A percentile compares a stretch with the other conserved stretches of the same genome.
Conservation (phyloP, 2,113 vertebrate genomes). For the Carettochelys insculpta region DNA sequence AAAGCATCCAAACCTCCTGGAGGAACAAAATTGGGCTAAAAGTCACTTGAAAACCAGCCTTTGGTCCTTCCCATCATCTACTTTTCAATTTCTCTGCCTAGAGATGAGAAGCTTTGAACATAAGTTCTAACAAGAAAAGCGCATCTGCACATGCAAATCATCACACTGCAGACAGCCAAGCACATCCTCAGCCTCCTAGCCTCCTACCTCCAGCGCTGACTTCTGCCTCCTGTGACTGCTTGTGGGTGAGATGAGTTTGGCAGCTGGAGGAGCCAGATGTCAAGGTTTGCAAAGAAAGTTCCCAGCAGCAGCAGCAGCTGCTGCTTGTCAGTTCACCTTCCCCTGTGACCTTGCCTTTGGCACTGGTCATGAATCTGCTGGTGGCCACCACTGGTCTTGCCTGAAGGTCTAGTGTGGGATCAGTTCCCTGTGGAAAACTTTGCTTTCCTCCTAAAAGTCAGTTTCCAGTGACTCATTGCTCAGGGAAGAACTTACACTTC, state of each 20-base stretch:
- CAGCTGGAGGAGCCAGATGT: slow-evolving; percentile 53
- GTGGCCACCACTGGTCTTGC: slow-evolving; percentile 32
- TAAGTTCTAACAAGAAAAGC: neutral
- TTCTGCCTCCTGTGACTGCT: neutral
- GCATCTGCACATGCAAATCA: neutral
- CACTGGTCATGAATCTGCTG: neutral
- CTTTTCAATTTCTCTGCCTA: neutral
- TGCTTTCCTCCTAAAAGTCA: slow-evolving; percentile 34
- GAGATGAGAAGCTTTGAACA: neutral
- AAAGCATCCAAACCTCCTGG: neutral
- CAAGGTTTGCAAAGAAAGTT: slow-evolving; percentile 33
- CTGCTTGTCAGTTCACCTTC: slow-evolving; percentile 16
- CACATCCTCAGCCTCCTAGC: neutral
- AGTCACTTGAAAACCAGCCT: neutral
- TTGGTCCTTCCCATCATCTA: neutral
- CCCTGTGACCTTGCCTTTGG: neutral
- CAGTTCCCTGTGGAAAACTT: slow-evolving; percentile 19
- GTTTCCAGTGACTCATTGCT: neutral
- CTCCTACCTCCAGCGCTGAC: neutral
- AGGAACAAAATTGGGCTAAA: neutral
- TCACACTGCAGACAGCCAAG: neutral
- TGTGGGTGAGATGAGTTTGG: slow-evolving; percentile 7
- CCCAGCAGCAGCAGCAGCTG: slow-evolving; percentile 58
- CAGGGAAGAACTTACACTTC: neutral
- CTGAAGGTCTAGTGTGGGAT: slow-evolving; percentile 11